Evolutionary conservation across 1,140 invertebrate genomes (phyloP).

Genomic region (Achroia grisella): DNA sequence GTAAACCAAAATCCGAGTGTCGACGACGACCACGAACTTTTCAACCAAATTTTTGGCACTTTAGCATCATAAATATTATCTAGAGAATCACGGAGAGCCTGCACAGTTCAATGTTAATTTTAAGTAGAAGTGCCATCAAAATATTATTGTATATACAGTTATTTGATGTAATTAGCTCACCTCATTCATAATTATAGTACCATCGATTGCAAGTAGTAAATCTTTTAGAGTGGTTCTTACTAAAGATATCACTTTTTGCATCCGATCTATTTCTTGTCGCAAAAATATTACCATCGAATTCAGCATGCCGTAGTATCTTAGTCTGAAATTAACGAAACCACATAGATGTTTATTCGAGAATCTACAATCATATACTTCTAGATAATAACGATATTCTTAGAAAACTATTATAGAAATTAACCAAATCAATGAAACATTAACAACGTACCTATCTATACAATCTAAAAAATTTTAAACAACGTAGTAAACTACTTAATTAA

Average conservation of each 20-base stretch:
- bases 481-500: no score
- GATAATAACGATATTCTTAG: no score
- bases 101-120: constrained; percentile 90
- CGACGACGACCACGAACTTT: constrained; percentile 97
- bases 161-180: constrained; percentile 16
- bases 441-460: no score
- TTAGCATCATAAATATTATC: constrained; percentile 97
- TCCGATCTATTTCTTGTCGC: constrained; percentile 95
- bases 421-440: no score
- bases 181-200: constrained; percentile 96
- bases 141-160: no score
- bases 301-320: constrained; percentile 42
- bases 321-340: constrained; percentile 15
- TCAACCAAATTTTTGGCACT: constrained; percentile 92
- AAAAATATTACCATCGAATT: constrained; percentile 73
- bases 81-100: constrained; percentile 88
- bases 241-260: constrained; percentile 89
- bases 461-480: no score
- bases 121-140: constrained; percentile 49
- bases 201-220: constrained; percentile 95
- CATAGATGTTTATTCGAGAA: no score
- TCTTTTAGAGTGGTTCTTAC: constrained; percentile 87
- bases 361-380: no score
- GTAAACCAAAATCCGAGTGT: constrained; percentile 99
- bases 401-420: no score